phyloP scores from a whole-genome alignment of 1,140 invertebrate genomes.

The Pseudachorutes palmiensis region DNA sequence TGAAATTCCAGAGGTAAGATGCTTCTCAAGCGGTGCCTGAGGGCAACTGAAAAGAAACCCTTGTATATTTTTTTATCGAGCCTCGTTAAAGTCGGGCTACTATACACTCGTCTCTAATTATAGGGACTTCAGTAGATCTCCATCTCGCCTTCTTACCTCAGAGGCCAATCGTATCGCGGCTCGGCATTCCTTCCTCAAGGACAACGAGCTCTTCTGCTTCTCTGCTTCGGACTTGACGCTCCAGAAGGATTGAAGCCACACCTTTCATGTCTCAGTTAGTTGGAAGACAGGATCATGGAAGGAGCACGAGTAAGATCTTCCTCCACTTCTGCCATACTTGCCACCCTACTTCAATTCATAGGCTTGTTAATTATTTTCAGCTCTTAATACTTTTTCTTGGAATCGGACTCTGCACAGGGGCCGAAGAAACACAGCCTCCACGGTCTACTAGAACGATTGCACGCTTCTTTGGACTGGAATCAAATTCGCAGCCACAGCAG shows the following conservation, averaged over 20 bases:
- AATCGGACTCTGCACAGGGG: neutral
- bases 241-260: neutral
- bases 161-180: neutral
- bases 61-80: neutral
- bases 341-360: neutral
- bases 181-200: slow-evolving; percentile 1
- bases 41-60: neutral
- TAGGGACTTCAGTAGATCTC: slow-evolving; percentile 12
- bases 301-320: neutral
- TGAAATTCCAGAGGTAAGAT: slow-evolving; percentile 6
- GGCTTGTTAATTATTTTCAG: neutral
- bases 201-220: neutral
- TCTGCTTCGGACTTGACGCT: neutral
- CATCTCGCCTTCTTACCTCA: neutral
- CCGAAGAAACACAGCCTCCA: neutral
- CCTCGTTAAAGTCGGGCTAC: neutral
- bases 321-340: too few species aligned
- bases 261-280: neutral
- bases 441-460: slow-evolving; percentile 13
- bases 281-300: neutral
- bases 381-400: slow-evolving; percentile 1
- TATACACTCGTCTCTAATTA: neutral
- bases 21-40: neutral
- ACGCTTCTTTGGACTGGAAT: slow-evolving; percentile 5
- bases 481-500: neutral